A percentile compares a stretch with the other conserved stretches of the same genome.
phyloP scores from a whole-genome alignment of 2,113 vertebrate species.

The Gopherus evgoodei region DNA sequence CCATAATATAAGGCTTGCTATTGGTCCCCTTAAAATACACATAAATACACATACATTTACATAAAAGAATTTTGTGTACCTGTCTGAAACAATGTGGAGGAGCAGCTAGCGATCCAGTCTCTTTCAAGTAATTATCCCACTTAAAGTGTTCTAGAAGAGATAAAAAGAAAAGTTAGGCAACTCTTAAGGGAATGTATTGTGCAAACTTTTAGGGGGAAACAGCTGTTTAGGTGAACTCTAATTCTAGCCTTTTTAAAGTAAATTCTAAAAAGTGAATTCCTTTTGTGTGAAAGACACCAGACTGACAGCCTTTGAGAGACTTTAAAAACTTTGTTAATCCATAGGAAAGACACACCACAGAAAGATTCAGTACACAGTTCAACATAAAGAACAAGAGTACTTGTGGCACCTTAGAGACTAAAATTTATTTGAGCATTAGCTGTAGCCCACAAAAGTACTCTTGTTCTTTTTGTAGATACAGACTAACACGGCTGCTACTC shows the following conservation, averaged over 20 bases:
- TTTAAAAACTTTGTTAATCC: neutral
- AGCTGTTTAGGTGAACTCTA: neutral
- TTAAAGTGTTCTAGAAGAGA: slow-evolving; percentile 85
- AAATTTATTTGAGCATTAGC: too few species aligned
- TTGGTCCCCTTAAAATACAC: neutral
- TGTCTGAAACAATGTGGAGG: slow-evolving; percentile 92
- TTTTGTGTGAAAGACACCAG: neutral
- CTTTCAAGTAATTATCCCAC: slow-evolving; percentile 94
- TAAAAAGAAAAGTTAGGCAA: slow-evolving; percentile 20
- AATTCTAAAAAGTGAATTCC: neutral
- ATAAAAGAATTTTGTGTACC: slow-evolving; percentile 77
- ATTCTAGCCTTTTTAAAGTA: neutral
- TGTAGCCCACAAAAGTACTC: too few species aligned
- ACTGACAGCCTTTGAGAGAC: neutral
- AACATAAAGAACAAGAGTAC: too few species aligned
- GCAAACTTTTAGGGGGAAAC: neutral
- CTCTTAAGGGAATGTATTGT: slow-evolving; percentile 15
- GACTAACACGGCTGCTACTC: too few species aligned
- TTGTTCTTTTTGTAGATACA: too few species aligned
- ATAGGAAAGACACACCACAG: neutral
- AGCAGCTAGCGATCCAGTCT: slow-evolving; percentile 88
- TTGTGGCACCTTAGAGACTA: too few species aligned
- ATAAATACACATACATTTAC: neutral
- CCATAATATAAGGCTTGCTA: neutral
- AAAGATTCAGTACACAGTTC: neutral